Percentiles rank a stretch among this genome's conserved stretches.
phyloP scores from a whole-genome alignment of 2,888 invertebrate genomes.

The Pomacea canaliculata region DNA sequence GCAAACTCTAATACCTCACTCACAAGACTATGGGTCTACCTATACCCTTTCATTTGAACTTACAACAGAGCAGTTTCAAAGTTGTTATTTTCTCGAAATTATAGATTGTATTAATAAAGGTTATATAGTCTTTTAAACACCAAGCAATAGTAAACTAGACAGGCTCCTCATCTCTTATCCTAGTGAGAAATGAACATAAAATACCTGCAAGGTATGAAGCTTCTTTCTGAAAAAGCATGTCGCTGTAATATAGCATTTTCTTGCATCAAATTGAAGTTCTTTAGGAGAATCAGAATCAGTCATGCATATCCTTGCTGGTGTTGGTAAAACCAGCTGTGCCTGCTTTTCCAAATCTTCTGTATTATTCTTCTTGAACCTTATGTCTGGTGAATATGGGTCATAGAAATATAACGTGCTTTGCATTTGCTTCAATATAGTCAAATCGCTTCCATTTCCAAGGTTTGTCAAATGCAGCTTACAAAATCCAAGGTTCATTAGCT shows the following conservation, averaged over 20 bases:
- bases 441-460: slow-evolving; percentile 58
- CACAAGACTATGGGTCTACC: too few species aligned
- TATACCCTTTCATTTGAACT: too few species aligned
- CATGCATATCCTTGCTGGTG: slow-evolving; percentile 37
- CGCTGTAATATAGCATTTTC: slow-evolving; percentile 40
- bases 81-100: too few species aligned
- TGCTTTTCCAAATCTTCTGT: slow-evolving; percentile 16
- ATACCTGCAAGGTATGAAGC: slow-evolving; percentile 49
- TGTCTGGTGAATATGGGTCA: slow-evolving; percentile 52
- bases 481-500: slow-evolving; percentile 52
- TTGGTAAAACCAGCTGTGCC: slow-evolving; percentile 47
- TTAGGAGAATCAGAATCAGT: slow-evolving; percentile 22
- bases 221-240: slow-evolving; percentile 39
- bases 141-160: too few species aligned
- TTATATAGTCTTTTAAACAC: too few species aligned
- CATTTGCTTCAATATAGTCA: slow-evolving; percentile 48
- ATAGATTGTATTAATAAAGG: too few species aligned
- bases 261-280: slow-evolving; percentile 29
- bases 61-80: too few species aligned
- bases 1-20: too few species aligned
- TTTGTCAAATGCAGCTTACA: slow-evolving; percentile 53
- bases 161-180: too few species aligned
- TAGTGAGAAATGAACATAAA: too few species aligned
- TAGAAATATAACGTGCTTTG: slow-evolving; percentile 41
- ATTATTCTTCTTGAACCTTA: slow-evolving; percentile 45